Evolutionary conservation across 2,797 vertebrate genomes (phyloP), one percentile per base, ranked within the genome.

Genomic region (Rhabdophis nuchalis): DNA sequence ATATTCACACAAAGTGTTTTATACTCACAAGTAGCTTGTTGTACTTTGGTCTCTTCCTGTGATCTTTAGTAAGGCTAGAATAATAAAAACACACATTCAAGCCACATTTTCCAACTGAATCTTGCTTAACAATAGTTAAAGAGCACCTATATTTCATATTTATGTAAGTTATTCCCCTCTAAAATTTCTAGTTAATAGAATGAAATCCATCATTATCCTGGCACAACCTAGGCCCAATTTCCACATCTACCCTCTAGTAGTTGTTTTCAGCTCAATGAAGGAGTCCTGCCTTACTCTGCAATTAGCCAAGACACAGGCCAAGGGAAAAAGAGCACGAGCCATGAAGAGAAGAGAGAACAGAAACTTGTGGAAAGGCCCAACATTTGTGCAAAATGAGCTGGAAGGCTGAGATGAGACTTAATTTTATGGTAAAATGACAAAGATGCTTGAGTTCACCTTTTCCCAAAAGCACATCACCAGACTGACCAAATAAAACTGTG

Each of bases 41-140:
- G 97, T 99, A 99, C 98, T 99, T 99, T 98, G 99, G 99, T 98
- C 99, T 98, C 98, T 99, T 99, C 98, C 98, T 98, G 98, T 99
- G 99, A 98, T 99, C 99, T 98, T 99, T 99, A 98, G 99, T 99
- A 97, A 99, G 99, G 98, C 99, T 99, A 97, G 0, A 77, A 41
- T 18, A 13, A 90, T n/a, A 92, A 36, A 87, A 56, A 88, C 32
- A 90, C 56, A 87, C 53, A 91, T 41, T 89, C 87, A 89, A 90
- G 41, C 25, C 57, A 92, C 23, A 54, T n/a, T 50, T 68, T 11
- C 86, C 60, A 77, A 57, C 8, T 29, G 23, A 32, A 25, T 68
- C 52, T 72, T 57, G 32, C 32, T 88, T 60, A 60, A 27, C 12
- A 16, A 32, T 18, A 68, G 0, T 36, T 20, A 46, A 5, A 29